These are phyloP conservation scores for Cydia amplana DNA, from an alignment of 1,140 invertebrate species.

Conservation along the genomic window DNA sequence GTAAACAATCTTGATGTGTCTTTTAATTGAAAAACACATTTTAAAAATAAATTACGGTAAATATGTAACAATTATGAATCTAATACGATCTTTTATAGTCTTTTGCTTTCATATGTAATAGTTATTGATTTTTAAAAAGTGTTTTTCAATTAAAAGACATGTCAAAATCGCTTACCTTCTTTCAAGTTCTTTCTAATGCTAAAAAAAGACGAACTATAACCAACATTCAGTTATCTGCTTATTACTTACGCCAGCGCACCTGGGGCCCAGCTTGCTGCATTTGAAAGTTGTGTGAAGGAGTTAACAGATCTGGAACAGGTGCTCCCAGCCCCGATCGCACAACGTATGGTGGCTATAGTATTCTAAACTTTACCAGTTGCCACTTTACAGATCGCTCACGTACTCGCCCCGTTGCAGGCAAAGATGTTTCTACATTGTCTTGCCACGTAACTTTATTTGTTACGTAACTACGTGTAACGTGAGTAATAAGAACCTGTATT, in stretches of 20 bases:
- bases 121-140: no score
- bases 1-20: no score
- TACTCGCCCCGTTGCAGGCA: not conserved
- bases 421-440: constrained; percentile 22
- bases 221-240: not conserved
- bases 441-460: constrained; percentile 25
- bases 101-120: no score
- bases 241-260: not conserved
- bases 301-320: constrained; percentile 36
- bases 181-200: no score
- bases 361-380: constrained; percentile 25
- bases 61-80: no score
- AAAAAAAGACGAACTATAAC: no score
- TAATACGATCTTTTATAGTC: no score
- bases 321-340: not conserved
- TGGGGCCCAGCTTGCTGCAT: constrained; percentile 37
- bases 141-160: no score
- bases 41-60: no score
- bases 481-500: not conserved
- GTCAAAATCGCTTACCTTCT: no score
- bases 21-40: no score
- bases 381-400: constrained; percentile 30
- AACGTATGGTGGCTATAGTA: constrained; percentile 25
- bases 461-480: constrained; percentile 2
- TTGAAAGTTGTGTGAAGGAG: constrained; percentile 42